Evolutionary conservation across 2,113 vertebrate species (phyloP), one percentile per base, ranked within the genome.

Genomic region (Columba janthina): DNA sequence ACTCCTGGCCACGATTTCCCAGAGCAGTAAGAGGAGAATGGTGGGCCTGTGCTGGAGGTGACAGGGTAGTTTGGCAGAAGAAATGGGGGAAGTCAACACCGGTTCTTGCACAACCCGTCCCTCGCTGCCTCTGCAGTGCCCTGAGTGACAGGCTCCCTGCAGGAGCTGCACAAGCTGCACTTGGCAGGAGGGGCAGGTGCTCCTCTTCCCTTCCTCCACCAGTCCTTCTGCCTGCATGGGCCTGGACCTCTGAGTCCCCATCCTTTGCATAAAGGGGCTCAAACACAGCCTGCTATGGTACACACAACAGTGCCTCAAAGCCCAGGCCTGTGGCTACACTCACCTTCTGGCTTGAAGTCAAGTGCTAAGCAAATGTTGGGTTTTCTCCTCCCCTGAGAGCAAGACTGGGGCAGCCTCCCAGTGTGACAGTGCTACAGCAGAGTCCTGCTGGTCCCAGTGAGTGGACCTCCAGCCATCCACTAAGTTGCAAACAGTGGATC

Each of bases 401-500:
- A 36, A 38, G 90, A 48, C 15, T 10, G 32, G 50, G 32, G 36
- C 77, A 62, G 76, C 31, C 6, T 44, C 18, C 26, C 26, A 3
- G 61, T 1, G 0, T 5, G 31, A 14, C 12, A 16, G 40, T 0
- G 3, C 36, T 69, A 14, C 36, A n/a, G 42, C 50, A 40, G 36
- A 76, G 64, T n/a, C 70, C 61, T 38, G 22, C 26, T 15, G 19
- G 19, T 92, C 64, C 77, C 1, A 1, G 11, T 26, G 44, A 71
- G 51, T 1, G 6, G 29, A 42, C 25, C 29, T 60, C 72, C 5
- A 4, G 24, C 38, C 46, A 12, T 2, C 60, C 54, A 6, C 1
- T 11, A 12, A 32, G 34, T 10, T 38, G 54, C 34, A 25, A 50
- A 54, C 21, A 25, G 40, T 9, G 0, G 32, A 25, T 50, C 38